Percentiles rank a stretch among this genome's conserved stretches.
These are phyloP conservation scores for Psophia crepitans DNA, from an alignment of 2,113 vertebrate genomes.

Conservation along the genomic window DNA sequence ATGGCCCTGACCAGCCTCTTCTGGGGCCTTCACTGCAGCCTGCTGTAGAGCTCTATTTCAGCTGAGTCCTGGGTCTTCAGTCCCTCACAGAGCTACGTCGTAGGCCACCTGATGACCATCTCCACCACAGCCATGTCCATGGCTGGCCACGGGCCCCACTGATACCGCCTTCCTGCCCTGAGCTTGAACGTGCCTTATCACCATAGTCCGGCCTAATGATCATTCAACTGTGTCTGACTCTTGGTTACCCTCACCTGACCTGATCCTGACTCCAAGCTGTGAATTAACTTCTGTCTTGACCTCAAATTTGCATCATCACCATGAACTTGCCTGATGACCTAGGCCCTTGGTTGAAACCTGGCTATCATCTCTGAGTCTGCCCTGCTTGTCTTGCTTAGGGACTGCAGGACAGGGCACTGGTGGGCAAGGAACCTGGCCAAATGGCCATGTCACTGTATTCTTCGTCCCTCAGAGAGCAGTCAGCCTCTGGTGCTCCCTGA, in stretches of 20 bases:
- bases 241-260: background rate
- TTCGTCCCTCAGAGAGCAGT: background rate
- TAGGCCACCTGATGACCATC: too few relatives aligned
- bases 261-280: background rate
- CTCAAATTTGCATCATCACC: background rate
- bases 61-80: background rate
- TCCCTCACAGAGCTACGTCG: background rate
- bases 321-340: background rate
- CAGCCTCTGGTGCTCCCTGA: background rate
- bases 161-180: background rate
- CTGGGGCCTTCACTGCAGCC: fast-evolving
- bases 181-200: background rate
- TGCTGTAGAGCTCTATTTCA: background rate
- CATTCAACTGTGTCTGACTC: background rate
- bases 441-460: background rate
- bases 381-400: background rate
- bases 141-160: background rate
- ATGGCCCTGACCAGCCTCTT: background rate
- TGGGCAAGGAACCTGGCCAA: background rate
- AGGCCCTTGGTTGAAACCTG: background rate
- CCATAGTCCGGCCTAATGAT: background rate
- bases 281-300: background rate
- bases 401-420: fast-evolving
- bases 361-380: background rate
- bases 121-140: background rate